These are phyloP conservation scores for Volucella inflata DNA, from an alignment of 2,888 invertebrate species.

Conservation along the genomic window DNA sequence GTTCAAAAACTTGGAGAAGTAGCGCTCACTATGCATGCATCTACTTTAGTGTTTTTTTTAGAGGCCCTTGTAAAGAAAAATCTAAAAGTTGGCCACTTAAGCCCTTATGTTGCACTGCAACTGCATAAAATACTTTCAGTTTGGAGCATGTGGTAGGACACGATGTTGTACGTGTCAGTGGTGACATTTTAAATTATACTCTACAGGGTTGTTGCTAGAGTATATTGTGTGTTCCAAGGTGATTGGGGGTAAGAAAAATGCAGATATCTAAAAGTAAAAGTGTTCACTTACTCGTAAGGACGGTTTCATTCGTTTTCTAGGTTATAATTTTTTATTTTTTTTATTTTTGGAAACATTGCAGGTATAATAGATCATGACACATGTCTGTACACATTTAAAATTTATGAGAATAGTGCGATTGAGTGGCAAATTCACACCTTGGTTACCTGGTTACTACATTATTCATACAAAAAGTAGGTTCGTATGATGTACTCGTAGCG, in stretches of 20 bases:
- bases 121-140: conserved; percentile 11
- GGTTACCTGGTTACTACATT: too few species aligned
- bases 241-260: conserved; percentile 5
- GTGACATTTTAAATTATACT: conserved; percentile 10
- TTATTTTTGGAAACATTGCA: too few species aligned
- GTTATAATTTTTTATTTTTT: background rate
- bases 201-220: background rate
- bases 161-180: background rate
- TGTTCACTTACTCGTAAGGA: too few species aligned
- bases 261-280: background rate
- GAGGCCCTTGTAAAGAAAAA: background rate
- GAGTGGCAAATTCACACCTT: too few species aligned
- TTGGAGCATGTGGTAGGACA: background rate
- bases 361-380: too few species aligned
- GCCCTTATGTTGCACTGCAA: background rate
- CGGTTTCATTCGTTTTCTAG: conserved; percentile 14
- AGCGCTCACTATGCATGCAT: conserved; percentile 3
- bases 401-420: too few species aligned
- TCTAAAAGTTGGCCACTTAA: conserved; percentile 4
- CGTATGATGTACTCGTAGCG: too few species aligned
- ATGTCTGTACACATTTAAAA: too few species aligned
- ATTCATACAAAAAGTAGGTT: too few species aligned
- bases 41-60: background rate
- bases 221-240: conserved; percentile 17
- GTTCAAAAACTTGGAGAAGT: conserved; percentile 16